phyloP scores from a whole-genome alignment of 2,113 vertebrate genomes.

The Eleginops maclovinus region DNA sequence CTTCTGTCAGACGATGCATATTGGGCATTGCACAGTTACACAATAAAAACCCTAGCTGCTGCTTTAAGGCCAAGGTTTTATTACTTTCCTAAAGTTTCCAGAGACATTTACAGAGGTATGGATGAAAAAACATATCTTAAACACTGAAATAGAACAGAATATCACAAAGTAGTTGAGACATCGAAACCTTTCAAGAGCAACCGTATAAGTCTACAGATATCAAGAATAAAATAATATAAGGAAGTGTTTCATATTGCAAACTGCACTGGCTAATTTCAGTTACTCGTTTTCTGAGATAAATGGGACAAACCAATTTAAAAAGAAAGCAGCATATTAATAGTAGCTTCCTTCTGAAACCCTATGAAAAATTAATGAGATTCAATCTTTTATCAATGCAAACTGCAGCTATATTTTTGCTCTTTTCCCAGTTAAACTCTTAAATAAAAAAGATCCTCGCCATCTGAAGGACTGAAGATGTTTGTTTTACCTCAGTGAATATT shows the following conservation, averaged over 20 bases:
- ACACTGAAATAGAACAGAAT: not conserved
- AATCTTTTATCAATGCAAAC: constrained; percentile 23
- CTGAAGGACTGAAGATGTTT: constrained; percentile 12
- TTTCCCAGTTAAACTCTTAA: constrained; percentile 24
- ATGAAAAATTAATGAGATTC: constrained; percentile 38
- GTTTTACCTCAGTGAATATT: constrained; percentile 11
- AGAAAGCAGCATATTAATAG: constrained; percentile 7
- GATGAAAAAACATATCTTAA: not conserved
- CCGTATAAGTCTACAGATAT: not conserved
- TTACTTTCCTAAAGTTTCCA: not conserved
- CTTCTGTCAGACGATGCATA: too few relatives aligned
- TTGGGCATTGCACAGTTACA: too few relatives aligned
- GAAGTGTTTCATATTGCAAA: not conserved
- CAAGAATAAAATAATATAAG: not conserved
- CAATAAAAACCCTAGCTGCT: too few relatives aligned
- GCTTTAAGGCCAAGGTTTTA: too few relatives aligned
- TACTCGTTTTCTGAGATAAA: constrained; percentile 15
- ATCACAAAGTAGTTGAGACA: not conserved
- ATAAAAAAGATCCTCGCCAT: not conserved
- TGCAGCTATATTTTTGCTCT: constrained; percentile 2
- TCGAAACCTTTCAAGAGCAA: not conserved
- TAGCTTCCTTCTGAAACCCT: constrained; percentile 4
- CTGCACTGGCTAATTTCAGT: constrained; percentile 2
- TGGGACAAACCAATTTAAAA: constrained; percentile 7
- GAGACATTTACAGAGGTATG: not conserved